Evolutionary conservation across 1,140 invertebrate species (phyloP), one percentile per base, ranked within the genome.

Genomic region (Neotoxoptera formosana): DNA sequence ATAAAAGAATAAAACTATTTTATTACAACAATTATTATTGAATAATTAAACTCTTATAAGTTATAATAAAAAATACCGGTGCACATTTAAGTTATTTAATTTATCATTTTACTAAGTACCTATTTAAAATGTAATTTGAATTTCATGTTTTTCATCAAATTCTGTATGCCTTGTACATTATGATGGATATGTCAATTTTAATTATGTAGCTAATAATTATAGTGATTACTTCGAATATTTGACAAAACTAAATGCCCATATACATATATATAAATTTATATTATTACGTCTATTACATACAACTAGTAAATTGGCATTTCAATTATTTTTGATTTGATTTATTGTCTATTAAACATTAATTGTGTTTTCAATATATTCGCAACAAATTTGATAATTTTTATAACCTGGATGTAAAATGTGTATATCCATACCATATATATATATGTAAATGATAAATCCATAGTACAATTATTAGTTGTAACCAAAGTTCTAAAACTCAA

Each of bases 311-410:
- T n/a, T 67, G 4, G 6, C 11, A 67, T 67, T n/a, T n/a, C 14
- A n/a, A 67, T 67, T 67, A 67, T n/a, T 67, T 11, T 67, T 67
- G 30, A 67, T n/a, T 67, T 67, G 60, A 67, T 67, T 67, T 67
- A n/a, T n/a, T 67, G 30, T n/a, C 60, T 67, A 67, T 67, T 67
- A n/a, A 67, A 67, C 60, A 67, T 67, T n/a, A 67, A 67, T 67
- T 67, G 30, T n/a, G n/a, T 67, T 67, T 67, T 67, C 11, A 67
- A 67, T 4, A 67, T n/a, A 67, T 67, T 67, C 3, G 60, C 56
- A 60, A 30, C 3, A 30, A 60, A 30, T 60, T 60, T 11, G 3
- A 67, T 67, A 4, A 14, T 17, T 67, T 17, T 76, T 76, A 76
- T 76, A n/a, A 76, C 4, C n/a, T 76, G n/a, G 14, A 76, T n/a